Evolutionary conservation across 2,797 vertebrate species (phyloP).

Genomic region (Danio aesculapii): DNA sequence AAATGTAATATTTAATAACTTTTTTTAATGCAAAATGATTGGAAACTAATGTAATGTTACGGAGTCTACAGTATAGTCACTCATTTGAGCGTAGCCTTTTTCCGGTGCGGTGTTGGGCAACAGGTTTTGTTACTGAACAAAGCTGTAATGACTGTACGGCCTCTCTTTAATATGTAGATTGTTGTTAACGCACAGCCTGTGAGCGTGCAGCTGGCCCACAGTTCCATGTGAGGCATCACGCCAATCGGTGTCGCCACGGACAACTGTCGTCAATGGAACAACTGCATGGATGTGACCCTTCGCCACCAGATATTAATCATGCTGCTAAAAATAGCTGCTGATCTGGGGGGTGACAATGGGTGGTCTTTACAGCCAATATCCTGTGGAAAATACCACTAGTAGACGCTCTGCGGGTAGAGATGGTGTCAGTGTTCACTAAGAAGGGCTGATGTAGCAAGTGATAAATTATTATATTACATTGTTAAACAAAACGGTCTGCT

Average conservation of each 20-base stretch:
- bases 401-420: conserved; percentile 21
- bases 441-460: background rate
- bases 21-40: too few species aligned
- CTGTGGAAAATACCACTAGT: conserved; percentile 82
- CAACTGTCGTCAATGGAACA: conserved; percentile 83
- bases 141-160: conserved; percentile 31
- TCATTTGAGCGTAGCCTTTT: background rate
- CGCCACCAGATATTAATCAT: conserved; percentile 86
- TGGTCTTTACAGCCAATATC: conserved; percentile 81
- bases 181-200: conserved; percentile 45
- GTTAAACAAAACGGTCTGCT: background rate
- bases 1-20: too few species aligned
- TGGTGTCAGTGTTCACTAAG: conserved; percentile 2
- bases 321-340: conserved; percentile 79
- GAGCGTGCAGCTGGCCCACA: conserved; percentile 44
- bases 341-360: conserved; percentile 76
- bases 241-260: conserved; percentile 76
- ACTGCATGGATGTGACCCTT: conserved; percentile 81
- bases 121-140: conserved; percentile 21
- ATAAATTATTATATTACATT: background rate
- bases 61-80: background rate
- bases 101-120: background rate
- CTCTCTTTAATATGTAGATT: conserved; percentile 57
- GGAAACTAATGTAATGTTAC: too few species aligned
- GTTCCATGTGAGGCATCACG: conserved; percentile 71